A percentile compares a stretch with the other conserved stretches of the same genome.
phyloP scores from a whole-genome alignment of 1,140 invertebrate genomes.

The Odontomachus brunneus region DNA sequence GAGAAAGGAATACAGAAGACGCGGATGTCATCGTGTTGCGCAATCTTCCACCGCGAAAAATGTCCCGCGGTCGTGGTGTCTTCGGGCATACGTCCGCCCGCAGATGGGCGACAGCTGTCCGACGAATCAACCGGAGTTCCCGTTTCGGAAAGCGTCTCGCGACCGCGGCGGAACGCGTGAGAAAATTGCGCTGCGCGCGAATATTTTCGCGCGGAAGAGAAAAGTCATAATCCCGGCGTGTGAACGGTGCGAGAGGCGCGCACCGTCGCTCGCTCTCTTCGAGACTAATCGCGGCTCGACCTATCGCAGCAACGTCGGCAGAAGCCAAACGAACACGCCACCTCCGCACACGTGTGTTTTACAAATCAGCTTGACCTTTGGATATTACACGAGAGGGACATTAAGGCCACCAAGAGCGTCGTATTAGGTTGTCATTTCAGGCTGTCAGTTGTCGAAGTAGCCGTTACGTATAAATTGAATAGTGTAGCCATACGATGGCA shows the following conservation, averaged over 20 bases:
- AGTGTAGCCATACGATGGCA: not conserved
- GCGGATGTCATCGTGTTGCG: slow-evolving; percentile 74
- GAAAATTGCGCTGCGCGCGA: slow-evolving; percentile 48
- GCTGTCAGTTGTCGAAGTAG: slow-evolving; percentile 25
- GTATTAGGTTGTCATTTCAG: slow-evolving; percentile 10
- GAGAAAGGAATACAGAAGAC: slow-evolving; percentile 69
- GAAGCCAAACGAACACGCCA: not conserved
- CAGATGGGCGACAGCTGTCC: slow-evolving; percentile 67
- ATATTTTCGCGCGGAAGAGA: slow-evolving; percentile 30
- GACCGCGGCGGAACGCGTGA: not conserved
- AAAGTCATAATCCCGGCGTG: slow-evolving; percentile 20
- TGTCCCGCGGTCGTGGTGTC: slow-evolving; percentile 31
- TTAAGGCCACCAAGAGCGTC: slow-evolving; percentile 32
- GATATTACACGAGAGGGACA: slow-evolving; percentile 1
- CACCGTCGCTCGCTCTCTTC: not conserved
- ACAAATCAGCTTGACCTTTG: slow-evolving; percentile 51
- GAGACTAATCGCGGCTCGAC: not conserved
- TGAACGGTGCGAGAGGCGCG: not conserved
- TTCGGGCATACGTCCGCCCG: slow-evolving; percentile 36
- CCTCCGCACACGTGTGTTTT: slow-evolving; percentile 26
- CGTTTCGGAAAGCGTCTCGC: slow-evolving; percentile 46
- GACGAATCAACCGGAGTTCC: slow-evolving; percentile 58
- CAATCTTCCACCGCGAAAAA: slow-evolving; percentile 65
- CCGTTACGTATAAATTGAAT: slow-evolving; percentile 36
- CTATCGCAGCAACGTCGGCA: not conserved